Base-by-base conservation (phyloP, 2,113 vertebrate genomes). In the Cettia cetti region DNA sequence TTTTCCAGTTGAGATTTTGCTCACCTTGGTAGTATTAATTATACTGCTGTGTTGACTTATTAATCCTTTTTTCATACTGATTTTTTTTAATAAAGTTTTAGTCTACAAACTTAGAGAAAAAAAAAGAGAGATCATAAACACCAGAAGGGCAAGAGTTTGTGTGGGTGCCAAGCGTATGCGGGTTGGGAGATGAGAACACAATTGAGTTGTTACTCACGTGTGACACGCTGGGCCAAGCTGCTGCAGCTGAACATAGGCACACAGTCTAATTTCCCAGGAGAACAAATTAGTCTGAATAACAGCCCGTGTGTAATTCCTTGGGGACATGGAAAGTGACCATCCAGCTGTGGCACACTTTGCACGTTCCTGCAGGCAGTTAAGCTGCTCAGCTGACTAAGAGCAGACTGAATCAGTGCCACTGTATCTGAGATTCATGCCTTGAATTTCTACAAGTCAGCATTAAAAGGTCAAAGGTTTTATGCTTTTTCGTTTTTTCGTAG, bases 121-220 rank as follows among this genome's bases (percentile, higher is more conserved):
- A 47, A 8, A 47, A 8, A 37, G 17, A 53, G 3, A 52, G 10
- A n/a, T 72, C n/a, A 63, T 18, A 47, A 50, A 31, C 35, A 47
- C 21, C 21, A 27, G 15, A 33, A 72, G 39, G 6, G 33, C 50
- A n/a, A 35, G 15, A 54, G 7, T 60, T 59, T 66, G 28, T 87
- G 35, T 47, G 42, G 20, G 15, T 90, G 79, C 42, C 54, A 52
- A 44, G 44, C 0, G 0, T 30, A 2, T 16, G 17, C 0, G 0
- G 16, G 21, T 0, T 86, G 76, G 28, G 33, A 56, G 35, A 26
- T 81, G 47, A 74, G 59, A 83, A 39, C 0, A 3, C 31, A 30
- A 4, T 5, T 22, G 71, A 74, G 35, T 88, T 90, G 21, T 17
- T 20, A 1, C 35, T 91, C 4, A 0, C 50, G 18, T 69, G 76